Conservation (phyloP, 2,113 vertebrate genomes). For the Elgaria multicarinata region DNA sequence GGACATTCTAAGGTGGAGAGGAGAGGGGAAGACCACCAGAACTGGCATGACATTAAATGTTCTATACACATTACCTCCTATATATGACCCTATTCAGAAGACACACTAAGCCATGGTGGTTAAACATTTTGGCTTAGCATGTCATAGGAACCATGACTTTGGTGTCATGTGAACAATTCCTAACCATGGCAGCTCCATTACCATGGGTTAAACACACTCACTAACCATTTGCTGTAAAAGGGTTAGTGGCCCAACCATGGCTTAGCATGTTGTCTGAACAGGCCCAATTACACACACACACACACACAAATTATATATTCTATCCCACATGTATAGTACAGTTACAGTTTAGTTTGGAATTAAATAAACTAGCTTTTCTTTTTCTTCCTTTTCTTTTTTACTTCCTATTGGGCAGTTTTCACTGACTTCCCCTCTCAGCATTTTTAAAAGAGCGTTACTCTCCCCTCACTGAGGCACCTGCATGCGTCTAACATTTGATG, state of each 20-base stretch:
- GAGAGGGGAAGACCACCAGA: not conserved
- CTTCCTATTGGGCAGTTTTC: conserved; percentile 62
- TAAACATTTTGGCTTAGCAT: too few relatives aligned
- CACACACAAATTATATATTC: conserved; percentile 44
- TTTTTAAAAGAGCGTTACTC: conserved; percentile 46
- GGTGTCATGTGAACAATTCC: too few relatives aligned
- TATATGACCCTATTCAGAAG: too few relatives aligned
- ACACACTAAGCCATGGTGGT: too few relatives aligned
- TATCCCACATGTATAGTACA: not conserved
- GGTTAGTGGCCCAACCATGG: too few relatives aligned
- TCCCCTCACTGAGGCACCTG: conserved; percentile 59
- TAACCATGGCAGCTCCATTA: too few relatives aligned
- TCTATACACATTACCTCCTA: not conserved
- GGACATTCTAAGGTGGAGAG: not conserved
- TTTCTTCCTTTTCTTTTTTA: conserved; percentile 62
- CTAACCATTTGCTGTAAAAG: too few relatives aligned
- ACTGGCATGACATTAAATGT: not conserved
- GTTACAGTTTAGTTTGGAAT: conserved; percentile 42
- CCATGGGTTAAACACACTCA: too few relatives aligned
- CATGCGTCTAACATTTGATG: conserved; percentile 72
- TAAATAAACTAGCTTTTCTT: conserved; percentile 26
- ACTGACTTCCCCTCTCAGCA: conserved; percentile 32
- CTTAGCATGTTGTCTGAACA: too few relatives aligned
- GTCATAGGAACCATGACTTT: too few relatives aligned
- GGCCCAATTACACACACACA: not conserved